Base-by-base conservation (phyloP, 92 coral and sea anemone species). In the Epizoanthus scotinus region DNA sequence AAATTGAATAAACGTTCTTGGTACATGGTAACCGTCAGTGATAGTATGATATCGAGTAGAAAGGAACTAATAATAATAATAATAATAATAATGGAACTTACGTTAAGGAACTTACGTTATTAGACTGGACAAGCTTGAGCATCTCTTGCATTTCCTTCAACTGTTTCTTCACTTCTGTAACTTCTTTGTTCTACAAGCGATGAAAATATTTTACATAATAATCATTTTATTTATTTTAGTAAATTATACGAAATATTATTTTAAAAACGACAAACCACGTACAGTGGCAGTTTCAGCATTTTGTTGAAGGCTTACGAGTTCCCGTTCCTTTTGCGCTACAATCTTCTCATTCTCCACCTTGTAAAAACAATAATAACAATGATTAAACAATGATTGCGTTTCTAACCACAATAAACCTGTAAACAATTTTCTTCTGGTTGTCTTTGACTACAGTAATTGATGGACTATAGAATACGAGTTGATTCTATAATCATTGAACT, bases 271-370 rank as follows among this genome's bases (percentile, higher is more conserved):
- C 18, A 8, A n/a, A 12, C 24, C 21, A 68, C 73, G 27, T 79
- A 78, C 84, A 50, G 56, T 72, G 40, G 81, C 68, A 36, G 38
- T 58, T 71, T 86, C 90, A 63, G 87, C 87, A 34, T 84, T 88
- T 13, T 66, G 91, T 19, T 91, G 94, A 85, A 96, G 83, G 53
- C 77, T 71, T 63, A 87, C 91, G 65, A 96, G 88, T 68, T 93
- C 94, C 62, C 91, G 88, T 77, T 96, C 99, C 63, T 96, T 96
- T 62, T 96, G 99, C 17, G 98, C 99, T 66, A 96, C 94, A 65
- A 96, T 96, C 65, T 85, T 88, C 74, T 96, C 99, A 72, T 96
- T 96, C 84, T 96, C 99, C 84, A 91, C 77, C 99, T 94, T 74
- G 24, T 13, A 47, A 47, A 47, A 47, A 47, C 52, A 47, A 13